A percentile compares a stretch with the other conserved stretches of the same genome.
Evolutionary conservation across 2,797 vertebrate species (phyloP).

Genomic region (Emydoidea blandingii): DNA sequence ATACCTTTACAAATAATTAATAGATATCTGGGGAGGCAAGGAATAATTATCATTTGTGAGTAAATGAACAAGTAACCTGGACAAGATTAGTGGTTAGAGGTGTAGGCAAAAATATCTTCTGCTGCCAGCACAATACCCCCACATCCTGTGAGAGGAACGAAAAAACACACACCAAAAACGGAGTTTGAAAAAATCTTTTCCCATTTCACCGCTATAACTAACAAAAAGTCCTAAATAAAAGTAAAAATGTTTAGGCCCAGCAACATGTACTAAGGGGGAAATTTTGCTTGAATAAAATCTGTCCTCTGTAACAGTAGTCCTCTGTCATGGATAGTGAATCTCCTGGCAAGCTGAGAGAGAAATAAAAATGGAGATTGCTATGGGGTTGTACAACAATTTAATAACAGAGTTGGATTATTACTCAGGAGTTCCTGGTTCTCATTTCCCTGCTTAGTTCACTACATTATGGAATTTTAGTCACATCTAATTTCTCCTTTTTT

Average conservation of each 20-base stretch:
- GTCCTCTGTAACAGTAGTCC: not conserved
- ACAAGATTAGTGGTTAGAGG: not conserved
- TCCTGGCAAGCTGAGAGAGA: not conserved
- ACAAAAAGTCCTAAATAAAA: not conserved
- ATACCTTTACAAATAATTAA: not conserved
- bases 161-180: not conserved
- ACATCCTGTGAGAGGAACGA: not conserved
- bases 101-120: not conserved
- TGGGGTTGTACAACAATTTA: not conserved
- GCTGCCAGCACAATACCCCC: not conserved
- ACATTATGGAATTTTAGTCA: not conserved
- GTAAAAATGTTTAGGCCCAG: not conserved
- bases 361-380: not conserved
- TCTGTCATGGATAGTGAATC: not conserved
- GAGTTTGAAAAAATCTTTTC: not conserved
- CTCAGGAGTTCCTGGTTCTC: not conserved
- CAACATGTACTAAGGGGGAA: fast-evolving
- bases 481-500: conserved; percentile 44
- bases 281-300: not conserved
- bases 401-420: not conserved
- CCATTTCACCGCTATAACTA: not conserved
- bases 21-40: fast-evolving
- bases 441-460: not conserved
- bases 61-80: not conserved
- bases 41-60: not conserved